These are phyloP conservation scores for Sardinella longiceps DNA, from an alignment of 2,797 vertebrate genomes.

Conservation along the genomic window DNA sequence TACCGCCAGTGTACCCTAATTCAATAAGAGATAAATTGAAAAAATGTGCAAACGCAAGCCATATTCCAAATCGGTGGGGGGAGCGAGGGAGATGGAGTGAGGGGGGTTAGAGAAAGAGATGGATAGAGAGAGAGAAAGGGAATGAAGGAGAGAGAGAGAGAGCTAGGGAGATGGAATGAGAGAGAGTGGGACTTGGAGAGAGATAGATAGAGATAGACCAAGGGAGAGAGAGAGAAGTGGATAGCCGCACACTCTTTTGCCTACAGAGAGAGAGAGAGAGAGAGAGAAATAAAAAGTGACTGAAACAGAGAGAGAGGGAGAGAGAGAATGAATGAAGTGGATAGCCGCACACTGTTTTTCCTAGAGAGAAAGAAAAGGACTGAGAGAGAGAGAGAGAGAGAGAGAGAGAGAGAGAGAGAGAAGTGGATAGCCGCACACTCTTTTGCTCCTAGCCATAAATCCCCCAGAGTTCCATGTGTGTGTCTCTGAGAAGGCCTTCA, in stretches of 20 bases:
- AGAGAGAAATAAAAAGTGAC: no score
- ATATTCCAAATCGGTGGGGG: slow-evolving; percentile 52
- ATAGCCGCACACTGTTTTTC: slow-evolving; percentile 22
- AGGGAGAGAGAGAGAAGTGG: slow-evolving; percentile 38
- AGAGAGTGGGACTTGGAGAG: slow-evolving; percentile 19
- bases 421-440: slow-evolving; percentile 46
- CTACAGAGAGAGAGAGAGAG: not conserved
- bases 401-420: slow-evolving; percentile 25
- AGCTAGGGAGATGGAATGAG: not conserved
- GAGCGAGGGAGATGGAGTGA: slow-evolving; percentile 31
- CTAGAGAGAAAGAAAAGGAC: no score
- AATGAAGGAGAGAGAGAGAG: slow-evolving; percentile 15
- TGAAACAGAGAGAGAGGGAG: no score
- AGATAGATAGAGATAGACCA: slow-evolving; percentile 28
- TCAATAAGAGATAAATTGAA: slow-evolving; percentile 66
- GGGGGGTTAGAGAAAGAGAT: slow-evolving; percentile 36
- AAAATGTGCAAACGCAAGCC: slow-evolving; percentile 62
- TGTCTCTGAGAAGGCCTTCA: slow-evolving; percentile 41
- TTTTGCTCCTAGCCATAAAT: slow-evolving; percentile 50
- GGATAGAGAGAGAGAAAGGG: not conserved
- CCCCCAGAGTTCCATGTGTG: slow-evolving; percentile 56
- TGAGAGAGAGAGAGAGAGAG: no score
- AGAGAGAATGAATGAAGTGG: not conserved
- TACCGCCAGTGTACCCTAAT: slow-evolving; percentile 49
- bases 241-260: slow-evolving; percentile 42